phyloP scores from a whole-genome alignment of 1,140 invertebrate species.

The Galleria mellonella region DNA sequence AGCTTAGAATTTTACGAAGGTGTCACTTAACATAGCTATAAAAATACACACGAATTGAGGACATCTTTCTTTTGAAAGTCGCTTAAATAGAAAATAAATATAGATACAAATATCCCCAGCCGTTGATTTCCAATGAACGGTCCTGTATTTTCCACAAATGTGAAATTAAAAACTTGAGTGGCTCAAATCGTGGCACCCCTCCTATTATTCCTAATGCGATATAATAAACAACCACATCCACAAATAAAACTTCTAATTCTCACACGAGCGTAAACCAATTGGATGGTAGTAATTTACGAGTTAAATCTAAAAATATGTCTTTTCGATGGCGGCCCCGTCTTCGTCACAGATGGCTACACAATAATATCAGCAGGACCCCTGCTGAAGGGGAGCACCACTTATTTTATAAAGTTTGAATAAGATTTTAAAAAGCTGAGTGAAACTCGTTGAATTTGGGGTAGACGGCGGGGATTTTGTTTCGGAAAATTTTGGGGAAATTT shows the following conservation, averaged over 20 bases:
- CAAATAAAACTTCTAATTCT: constrained; percentile 61
- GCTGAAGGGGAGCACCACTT: constrained; percentile 40
- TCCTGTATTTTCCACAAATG: no score
- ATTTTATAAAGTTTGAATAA: constrained; percentile 70
- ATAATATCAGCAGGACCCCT: constrained; percentile 52
- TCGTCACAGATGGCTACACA: constrained; percentile 68
- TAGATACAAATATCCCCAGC: no score
- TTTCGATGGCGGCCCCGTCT: constrained; percentile 40
- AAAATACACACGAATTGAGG: no score
- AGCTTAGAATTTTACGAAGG: no score
- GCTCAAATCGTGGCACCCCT: constrained; percentile 6
- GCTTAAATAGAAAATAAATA: no score
- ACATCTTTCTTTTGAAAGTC: no score
- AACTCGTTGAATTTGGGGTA: constrained; percentile 16
- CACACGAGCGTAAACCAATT: constrained; percentile 67
- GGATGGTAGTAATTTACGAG: constrained; percentile 66
- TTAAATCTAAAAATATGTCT: constrained; percentile 71
- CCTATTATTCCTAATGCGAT: constrained; percentile 12
- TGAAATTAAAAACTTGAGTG: no score
- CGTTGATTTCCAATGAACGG: no score
- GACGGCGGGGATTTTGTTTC: neutral
- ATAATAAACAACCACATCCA: constrained; percentile 45
- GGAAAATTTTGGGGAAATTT: constrained; percentile 10
- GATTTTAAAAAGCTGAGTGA: constrained; percentile 60
- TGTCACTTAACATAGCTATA: no score